Percentiles rank a stretch among this genome's conserved stretches.
These are phyloP conservation scores for Plecotus auritus DNA, from an alignment of 2,113 vertebrate species.

Conservation along the genomic window DNA sequence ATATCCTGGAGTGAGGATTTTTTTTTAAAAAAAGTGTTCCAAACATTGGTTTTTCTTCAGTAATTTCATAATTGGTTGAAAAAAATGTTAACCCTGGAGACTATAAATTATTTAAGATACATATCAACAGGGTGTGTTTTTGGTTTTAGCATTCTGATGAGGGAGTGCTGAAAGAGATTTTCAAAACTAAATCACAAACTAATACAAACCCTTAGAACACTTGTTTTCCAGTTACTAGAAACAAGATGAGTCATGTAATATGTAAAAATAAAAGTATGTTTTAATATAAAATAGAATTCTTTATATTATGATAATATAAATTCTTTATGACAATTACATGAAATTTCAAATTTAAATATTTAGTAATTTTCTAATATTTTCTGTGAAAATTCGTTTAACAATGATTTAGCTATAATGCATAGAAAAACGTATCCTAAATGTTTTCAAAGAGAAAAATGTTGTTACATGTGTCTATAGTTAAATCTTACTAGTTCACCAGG, in stretches of 20 bases:
- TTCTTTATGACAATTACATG: neutral
- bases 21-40: neutral
- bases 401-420: neutral
- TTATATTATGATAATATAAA: neutral
- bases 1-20: too few species aligned
- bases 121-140: neutral
- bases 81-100: neutral
- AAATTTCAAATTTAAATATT: neutral
- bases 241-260: neutral
- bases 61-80: neutral
- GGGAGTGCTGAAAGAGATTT: neutral
- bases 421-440: neutral
- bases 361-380: neutral
- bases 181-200: neutral
- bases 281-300: neutral
- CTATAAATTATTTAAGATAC: neutral
- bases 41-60: neutral
- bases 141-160: neutral
- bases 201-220: neutral
- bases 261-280: neutral
- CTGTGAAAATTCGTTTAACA: neutral
- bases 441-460: neutral
- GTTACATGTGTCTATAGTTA: neutral
- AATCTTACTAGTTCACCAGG: neutral
- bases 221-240: neutral